phyloP scores from a whole-genome alignment of 2,113 vertebrate species.

The Chaenocephalus aceratus region DNA sequence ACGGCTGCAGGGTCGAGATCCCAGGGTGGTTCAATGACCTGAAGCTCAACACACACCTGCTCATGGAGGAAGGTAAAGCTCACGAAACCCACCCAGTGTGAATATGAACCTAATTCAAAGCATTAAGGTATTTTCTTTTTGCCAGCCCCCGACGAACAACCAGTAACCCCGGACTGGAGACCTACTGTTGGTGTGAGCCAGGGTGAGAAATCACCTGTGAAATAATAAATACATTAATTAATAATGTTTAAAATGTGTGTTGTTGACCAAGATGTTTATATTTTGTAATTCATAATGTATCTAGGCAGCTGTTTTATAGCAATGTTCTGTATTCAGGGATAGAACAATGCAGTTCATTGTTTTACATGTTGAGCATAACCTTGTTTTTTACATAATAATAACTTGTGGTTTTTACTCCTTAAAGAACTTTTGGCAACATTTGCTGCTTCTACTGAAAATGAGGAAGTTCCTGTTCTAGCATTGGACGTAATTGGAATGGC shows the following conservation, averaged over 20 bases:
- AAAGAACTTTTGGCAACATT: conserved; percentile 32
- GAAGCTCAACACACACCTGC: conserved; percentile 41
- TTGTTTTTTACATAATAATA: background rate
- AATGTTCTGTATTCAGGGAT: background rate
- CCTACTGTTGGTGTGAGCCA: background rate
- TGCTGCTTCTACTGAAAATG: background rate
- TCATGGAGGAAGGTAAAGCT: conserved; percentile 56
- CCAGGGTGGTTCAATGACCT: conserved; percentile 85
- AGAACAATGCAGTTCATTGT: background rate
- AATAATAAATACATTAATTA: background rate
- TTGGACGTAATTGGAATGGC: background rate
- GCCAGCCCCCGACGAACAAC: conserved; percentile 25
- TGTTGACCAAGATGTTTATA: background rate
- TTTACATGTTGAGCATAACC: too few species aligned
- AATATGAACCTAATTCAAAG: background rate
- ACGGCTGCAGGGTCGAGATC: conserved; percentile 87
- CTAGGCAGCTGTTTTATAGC: background rate
- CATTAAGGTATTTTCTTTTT: background rate
- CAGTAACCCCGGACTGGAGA: background rate
- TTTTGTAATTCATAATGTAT: background rate
- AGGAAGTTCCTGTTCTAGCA: background rate
- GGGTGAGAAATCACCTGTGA: conserved; percentile 22
- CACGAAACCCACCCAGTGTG: background rate
- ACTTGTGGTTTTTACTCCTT: background rate
- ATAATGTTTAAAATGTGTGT: background rate